Conservation (phyloP, 1,140 invertebrate genomes). For the Trypoxylus dichotomus region DNA sequence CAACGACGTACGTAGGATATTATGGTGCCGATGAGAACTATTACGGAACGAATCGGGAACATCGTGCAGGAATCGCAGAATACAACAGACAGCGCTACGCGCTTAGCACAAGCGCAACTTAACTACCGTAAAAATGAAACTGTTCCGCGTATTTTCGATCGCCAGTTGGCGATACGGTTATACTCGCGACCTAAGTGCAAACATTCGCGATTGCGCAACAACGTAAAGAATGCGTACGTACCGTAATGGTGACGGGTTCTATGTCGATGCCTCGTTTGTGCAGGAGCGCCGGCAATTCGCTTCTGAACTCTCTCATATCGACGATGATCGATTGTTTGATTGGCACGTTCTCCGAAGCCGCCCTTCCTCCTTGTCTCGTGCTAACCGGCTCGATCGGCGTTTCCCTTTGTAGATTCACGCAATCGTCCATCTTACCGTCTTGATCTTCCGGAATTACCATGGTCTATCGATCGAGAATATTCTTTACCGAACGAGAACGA, state of each 20-base stretch:
- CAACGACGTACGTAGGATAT: too few species aligned
- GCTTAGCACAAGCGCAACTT: too few species aligned
- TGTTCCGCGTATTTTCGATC: too few species aligned
- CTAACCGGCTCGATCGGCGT: constrained; percentile 54
- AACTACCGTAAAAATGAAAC: too few species aligned
- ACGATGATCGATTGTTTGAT: constrained; percentile 79
- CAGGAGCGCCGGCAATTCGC: constrained; percentile 91
- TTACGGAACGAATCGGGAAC: too few species aligned
- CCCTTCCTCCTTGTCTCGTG: constrained; percentile 68
- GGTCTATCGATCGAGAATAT: constrained; percentile 68
- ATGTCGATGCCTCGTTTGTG: constrained; percentile 93
- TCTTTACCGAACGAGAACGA: too few species aligned
- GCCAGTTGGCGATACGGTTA: too few species aligned
- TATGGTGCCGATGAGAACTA: too few species aligned
- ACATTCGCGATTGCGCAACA: too few species aligned
- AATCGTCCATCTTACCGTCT: constrained; percentile 80
- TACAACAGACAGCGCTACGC: too few species aligned
- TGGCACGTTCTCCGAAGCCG: constrained; percentile 37
- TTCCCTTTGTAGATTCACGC: constrained; percentile 63
- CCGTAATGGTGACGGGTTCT: constrained; percentile 86
- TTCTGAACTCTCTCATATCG: constrained; percentile 97
- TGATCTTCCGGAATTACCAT: constrained; percentile 92
- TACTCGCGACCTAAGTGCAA: too few species aligned
- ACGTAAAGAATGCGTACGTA: constrained; percentile 50
- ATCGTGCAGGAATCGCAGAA: too few species aligned